A percentile compares a stretch with the other conserved stretches of the same genome.
These are phyloP conservation scores for Larimichthys crocea DNA, from an alignment of 2,113 vertebrate genomes.

Conservation along the genomic window DNA sequence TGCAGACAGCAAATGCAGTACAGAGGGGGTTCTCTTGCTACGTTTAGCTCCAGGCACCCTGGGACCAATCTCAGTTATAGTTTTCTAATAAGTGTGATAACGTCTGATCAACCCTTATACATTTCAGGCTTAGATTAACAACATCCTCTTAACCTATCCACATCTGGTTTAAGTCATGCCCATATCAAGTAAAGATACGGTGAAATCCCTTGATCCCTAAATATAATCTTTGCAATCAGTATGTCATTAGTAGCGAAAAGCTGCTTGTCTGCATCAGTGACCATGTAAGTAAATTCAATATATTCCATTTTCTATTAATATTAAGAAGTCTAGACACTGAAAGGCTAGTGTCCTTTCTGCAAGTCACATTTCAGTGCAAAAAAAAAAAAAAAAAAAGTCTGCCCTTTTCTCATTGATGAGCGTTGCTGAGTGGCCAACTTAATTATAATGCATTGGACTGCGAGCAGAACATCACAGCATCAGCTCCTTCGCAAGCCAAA, in stretches of 20 bases:
- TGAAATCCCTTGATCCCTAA: no score
- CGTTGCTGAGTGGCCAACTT: constrained; percentile 57
- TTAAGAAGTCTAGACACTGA: neutral
- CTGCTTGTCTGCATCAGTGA: no score
- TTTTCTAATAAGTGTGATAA: no score
- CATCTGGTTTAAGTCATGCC: no score
- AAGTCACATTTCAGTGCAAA: constrained; percentile 25
- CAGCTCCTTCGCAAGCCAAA: constrained; percentile 69
- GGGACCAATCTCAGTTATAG: no score
- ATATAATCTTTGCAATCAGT: neutral
- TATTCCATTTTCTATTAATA: neutral
- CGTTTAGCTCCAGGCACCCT: no score
- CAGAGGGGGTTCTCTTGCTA: no score
- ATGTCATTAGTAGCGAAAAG: neutral
- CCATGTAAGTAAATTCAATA: neutral
- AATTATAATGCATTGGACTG: constrained; percentile 56
- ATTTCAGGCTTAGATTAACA: no score
- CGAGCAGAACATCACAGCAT: constrained; percentile 52
- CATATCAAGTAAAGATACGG: no score
- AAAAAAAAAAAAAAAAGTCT: constrained; percentile 50
- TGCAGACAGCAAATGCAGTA: no score
- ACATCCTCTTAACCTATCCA: no score
- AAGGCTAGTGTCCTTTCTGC: constrained; percentile 16
- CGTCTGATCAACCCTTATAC: no score
- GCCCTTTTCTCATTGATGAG: constrained; percentile 56